Evolutionary conservation across 2,113 vertebrate species (phyloP).

Genomic region (Ornithorhynchus anatinus): DNA sequence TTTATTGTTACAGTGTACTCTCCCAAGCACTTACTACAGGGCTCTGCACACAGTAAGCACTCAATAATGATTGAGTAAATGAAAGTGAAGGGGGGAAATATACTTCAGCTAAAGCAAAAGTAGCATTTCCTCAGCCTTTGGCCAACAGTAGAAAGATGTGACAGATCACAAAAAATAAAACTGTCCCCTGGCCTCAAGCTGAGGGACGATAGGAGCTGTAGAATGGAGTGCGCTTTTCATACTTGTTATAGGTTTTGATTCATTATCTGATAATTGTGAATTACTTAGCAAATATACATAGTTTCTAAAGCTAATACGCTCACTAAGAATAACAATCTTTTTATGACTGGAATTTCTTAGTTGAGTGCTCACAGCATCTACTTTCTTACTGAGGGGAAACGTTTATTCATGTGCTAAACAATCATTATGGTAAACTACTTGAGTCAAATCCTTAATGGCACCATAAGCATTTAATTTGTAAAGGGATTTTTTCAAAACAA

Average conservation of each 20-base stretch:
- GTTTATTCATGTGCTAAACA: not conserved
- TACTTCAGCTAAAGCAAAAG: no score
- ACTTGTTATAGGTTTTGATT: slow-evolving; percentile 10
- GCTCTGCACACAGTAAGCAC: not conserved
- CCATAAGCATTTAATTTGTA: not conserved
- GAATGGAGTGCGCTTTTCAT: slow-evolving; percentile 2
- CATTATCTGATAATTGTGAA: not conserved
- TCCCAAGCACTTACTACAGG: not conserved
- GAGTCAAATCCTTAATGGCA: not conserved
- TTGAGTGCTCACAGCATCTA: not conserved
- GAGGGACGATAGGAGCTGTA: not conserved
- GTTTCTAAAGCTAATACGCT: not conserved
- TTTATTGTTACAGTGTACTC: no score
- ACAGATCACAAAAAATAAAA: no score
- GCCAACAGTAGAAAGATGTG: no score
- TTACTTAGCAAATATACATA: not conserved
- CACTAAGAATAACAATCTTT: not conserved
- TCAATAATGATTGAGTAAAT: no score
- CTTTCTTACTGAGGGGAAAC: not conserved
- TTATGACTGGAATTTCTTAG: slow-evolving; percentile 3
- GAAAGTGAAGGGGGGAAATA: no score
- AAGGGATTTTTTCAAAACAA: not conserved
- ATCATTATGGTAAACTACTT: not conserved
- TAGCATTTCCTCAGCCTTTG: no score
- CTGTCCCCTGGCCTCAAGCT: no score